Conservation (phyloP, 2,113 vertebrate species). For the Osmerus mordax region DNA sequence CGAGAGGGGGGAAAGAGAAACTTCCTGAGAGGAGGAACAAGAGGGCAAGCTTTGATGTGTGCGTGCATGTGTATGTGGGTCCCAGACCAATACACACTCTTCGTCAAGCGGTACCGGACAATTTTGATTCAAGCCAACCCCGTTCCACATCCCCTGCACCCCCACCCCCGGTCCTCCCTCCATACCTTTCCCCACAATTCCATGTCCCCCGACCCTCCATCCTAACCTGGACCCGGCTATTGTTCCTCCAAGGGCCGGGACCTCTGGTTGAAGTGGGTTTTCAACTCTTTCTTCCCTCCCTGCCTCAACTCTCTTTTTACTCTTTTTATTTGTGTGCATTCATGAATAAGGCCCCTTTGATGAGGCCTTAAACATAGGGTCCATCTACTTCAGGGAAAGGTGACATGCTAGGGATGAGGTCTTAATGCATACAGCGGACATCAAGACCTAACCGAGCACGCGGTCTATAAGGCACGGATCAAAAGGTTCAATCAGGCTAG, state of each 20-base stretch:
- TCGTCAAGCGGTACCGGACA: neutral
- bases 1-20: neutral
- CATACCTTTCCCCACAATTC: neutral
- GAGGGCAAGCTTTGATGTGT: neutral
- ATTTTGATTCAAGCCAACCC: neutral
- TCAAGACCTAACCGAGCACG: neutral
- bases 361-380: neutral
- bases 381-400: neutral
- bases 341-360: conserved; percentile 4
- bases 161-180: neutral
- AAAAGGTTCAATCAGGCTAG: too few species aligned
- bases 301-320: neutral
- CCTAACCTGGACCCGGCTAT: neutral
- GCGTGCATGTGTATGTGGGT: too few species aligned
- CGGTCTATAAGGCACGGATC: too few species aligned
- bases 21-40: neutral
- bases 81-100: neutral
- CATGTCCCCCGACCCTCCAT: neutral
- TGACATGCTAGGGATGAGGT: neutral
- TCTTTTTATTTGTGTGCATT: neutral
- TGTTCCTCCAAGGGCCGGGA: neutral
- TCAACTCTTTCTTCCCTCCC: neutral
- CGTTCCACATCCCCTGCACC: neutral
- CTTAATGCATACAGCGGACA: neutral
- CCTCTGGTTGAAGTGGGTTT: neutral